Conservation (phyloP, 1,140 invertebrate species). For the Achatina immaculata region DNA sequence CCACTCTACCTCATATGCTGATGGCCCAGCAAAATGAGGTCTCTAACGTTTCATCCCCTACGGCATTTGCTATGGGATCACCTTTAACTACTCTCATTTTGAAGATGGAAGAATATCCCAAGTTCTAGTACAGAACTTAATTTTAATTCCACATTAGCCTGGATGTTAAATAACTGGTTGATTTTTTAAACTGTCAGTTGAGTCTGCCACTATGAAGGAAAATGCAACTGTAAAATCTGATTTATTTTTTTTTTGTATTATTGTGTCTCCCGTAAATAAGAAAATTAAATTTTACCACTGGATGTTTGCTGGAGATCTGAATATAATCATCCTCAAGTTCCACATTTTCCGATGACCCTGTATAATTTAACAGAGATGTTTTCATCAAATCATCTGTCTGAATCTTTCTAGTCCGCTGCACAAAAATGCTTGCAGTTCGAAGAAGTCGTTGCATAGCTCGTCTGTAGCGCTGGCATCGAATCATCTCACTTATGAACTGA, state of each 20-base stretch:
- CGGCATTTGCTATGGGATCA: too few species aligned
- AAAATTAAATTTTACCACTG: conserved; percentile 11
- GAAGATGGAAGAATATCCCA: too few species aligned
- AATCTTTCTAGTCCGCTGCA: not conserved
- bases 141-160: not conserved
- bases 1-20: too few species aligned
- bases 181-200: not conserved
- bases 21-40: too few species aligned
- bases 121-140: not conserved
- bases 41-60: too few species aligned
- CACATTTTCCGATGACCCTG: not conserved
- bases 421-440: not conserved
- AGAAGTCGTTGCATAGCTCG: conserved; percentile 6
- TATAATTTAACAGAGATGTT: not conserved
- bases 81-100: too few species aligned
- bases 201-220: not conserved
- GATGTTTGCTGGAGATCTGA: not conserved
- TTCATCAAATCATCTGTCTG: not conserved
- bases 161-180: not conserved
- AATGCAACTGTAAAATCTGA: not conserved
- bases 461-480: not conserved
- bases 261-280: not conserved
- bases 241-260: not conserved
- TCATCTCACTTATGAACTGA: conserved; percentile 4
- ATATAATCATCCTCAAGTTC: conserved; percentile 21